Evolutionary conservation across 2,888 invertebrate genomes (phyloP), one percentile per base, ranked within the genome.

Genomic region (Capitulum mitella): DNA sequence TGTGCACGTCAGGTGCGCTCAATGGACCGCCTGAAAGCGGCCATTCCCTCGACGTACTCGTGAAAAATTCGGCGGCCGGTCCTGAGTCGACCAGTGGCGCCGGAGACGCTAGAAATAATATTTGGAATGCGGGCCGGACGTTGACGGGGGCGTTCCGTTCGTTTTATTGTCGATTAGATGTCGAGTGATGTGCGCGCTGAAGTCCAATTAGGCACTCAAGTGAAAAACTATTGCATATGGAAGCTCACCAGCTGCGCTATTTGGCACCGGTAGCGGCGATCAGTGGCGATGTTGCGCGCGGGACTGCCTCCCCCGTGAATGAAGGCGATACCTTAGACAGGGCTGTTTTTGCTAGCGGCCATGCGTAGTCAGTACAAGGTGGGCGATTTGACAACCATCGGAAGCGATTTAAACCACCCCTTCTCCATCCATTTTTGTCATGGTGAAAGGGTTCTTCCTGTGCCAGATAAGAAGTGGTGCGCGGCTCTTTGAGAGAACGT

Each of bases 1-100:
- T 70, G 70, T 70, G 70, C 70, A 37, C 70, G 70, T 70, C 70
- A 70, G 70, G 70, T 70, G 70, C 32, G 70, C 70, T 26, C 37
- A 70, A 70, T 70, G 64, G 34, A 5, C 64, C 64, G 64, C 37
- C 22, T 70, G 37, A 70, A 34, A 70, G 37, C 34, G n/a, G 70
- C 70, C 70, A 32, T 2, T 5, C 70, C 37, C 70, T 8, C 37
- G 1, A 22, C 22, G 37, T 22, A 22, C 16, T 22, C 37, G 34
- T 37, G 70, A 70, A 70, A 64, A 37, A 70, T 70, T 16, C 54
- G 22, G 22, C 22, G 34, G 22, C 37, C 37, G 70, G 6, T 1
- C 19, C 16, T 37, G 26, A 22, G 37, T 37, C 16, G 70, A 37
- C 29, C 64, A 5, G 32, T 16, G 3, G 16, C 16, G 64, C 34